These are phyloP conservation scores for Liolophura sinensis DNA, from an alignment of 1,140 invertebrate species.

Conservation along the genomic window DNA sequence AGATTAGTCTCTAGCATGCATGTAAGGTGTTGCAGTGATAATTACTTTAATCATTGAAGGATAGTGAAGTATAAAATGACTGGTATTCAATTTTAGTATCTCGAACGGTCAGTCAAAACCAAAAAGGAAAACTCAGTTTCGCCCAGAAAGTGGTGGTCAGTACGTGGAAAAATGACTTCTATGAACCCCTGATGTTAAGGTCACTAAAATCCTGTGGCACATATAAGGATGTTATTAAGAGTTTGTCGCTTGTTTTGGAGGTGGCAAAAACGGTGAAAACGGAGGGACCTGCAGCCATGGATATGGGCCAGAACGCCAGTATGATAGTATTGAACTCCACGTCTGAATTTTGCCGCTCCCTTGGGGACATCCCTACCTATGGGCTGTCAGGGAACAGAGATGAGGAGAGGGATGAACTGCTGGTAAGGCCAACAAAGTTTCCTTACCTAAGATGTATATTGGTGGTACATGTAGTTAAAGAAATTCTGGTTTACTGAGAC, in stretches of 20 bases:
- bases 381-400: constrained; percentile 78
- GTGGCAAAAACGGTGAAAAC: neutral
- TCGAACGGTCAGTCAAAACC: too few species aligned
- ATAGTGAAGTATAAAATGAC: too few species aligned
- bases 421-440: constrained; percentile 63
- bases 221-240: neutral
- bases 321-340: constrained; percentile 88
- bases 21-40: too few species aligned
- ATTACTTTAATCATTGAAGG: too few species aligned
- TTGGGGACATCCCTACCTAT: constrained; percentile 88
- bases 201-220: neutral
- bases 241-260: neutral
- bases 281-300: constrained; percentile 8
- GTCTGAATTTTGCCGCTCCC: constrained; percentile 94
- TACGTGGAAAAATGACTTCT: too few species aligned
- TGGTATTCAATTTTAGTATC: too few species aligned
- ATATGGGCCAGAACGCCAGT: constrained; percentile 3
- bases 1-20: too few species aligned
- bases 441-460: neutral
- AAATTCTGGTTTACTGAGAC: neutral
- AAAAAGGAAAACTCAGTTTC: too few species aligned
- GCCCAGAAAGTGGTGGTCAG: too few species aligned
- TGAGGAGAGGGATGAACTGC: constrained; percentile 76
- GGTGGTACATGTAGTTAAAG: neutral
- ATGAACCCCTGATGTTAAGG: neutral